Conservation (phyloP, 1,140 invertebrate species). For the Heliconius nattereri region DNA sequence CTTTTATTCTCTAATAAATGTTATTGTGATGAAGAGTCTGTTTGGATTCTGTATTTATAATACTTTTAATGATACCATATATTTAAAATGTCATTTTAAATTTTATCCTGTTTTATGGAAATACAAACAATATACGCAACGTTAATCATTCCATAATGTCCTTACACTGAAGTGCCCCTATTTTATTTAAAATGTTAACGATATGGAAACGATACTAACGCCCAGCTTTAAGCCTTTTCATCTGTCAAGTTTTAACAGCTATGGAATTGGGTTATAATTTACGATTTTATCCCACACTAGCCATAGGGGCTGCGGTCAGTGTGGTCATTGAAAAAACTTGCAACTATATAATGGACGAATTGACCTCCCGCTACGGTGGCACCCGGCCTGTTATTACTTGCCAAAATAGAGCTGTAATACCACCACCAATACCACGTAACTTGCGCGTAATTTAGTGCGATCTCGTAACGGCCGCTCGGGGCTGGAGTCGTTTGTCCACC, state of each 20-base stretch:
- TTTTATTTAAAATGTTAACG: slow-evolving; percentile 75
- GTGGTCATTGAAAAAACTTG: slow-evolving; percentile 66
- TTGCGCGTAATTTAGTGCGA: slow-evolving; percentile 70
- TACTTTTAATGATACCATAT: neutral
- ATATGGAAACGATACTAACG: slow-evolving; percentile 59
- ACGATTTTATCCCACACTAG: slow-evolving; percentile 76
- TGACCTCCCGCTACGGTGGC: slow-evolving; percentile 60
- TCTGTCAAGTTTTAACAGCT: slow-evolving; percentile 78
- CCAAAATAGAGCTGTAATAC: slow-evolving; percentile 76
- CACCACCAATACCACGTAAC: too few relatives aligned
- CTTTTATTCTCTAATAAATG: too few relatives aligned
- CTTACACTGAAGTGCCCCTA: slow-evolving; percentile 63
- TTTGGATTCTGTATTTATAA: too few relatives aligned
- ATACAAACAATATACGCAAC: slow-evolving; percentile 32
- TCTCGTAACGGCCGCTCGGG: slow-evolving; percentile 58
- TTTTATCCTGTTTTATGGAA: slow-evolving; percentile 39
- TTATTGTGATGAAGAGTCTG: neutral
- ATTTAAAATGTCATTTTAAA: slow-evolving; percentile 25
- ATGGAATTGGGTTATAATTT: slow-evolving; percentile 81
- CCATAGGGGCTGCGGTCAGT: slow-evolving; percentile 76
- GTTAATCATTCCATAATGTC: slow-evolving; percentile 66
- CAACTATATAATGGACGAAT: slow-evolving; percentile 40
- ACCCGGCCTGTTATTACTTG: slow-evolving; percentile 72
- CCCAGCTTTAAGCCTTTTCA: slow-evolving; percentile 75
- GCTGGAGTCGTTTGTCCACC: slow-evolving; percentile 55